Evolutionary conservation across 1,140 invertebrate genomes (phyloP).

Genomic region (Gyrodactylus bullatarudis): DNA sequence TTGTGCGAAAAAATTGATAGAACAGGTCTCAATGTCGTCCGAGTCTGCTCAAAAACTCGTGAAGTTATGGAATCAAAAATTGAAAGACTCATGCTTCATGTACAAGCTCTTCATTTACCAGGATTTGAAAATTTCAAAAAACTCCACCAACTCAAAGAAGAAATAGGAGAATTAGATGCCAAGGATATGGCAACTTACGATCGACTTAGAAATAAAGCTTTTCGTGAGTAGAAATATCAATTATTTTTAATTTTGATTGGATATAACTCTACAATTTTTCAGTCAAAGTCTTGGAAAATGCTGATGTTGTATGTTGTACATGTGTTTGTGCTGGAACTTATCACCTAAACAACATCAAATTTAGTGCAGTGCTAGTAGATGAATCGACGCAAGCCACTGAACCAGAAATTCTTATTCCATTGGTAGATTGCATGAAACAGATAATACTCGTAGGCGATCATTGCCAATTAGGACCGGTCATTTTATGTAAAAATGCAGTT

Average conservation of each 20-base stretch:
- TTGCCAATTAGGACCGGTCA: slow-evolving; percentile 82
- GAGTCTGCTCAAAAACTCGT: slow-evolving; percentile 58
- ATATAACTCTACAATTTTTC: slow-evolving; percentile 3
- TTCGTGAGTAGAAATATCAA: slow-evolving; percentile 31
- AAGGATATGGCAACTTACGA: slow-evolving; percentile 68
- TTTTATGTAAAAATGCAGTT: slow-evolving; percentile 97
- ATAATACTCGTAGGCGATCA: slow-evolving; percentile 88
- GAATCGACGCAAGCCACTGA: slow-evolving; percentile 80
- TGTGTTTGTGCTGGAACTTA: slow-evolving; percentile 92
- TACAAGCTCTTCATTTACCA: slow-evolving; percentile 64
- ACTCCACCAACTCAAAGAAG: slow-evolving; percentile 74
- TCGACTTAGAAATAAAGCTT: slow-evolving; percentile 53
- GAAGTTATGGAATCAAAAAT: slow-evolving; percentile 92
- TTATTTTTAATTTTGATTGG: slow-evolving; percentile 7
- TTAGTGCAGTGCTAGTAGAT: slow-evolving; percentile 84
- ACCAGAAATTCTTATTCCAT: slow-evolving; percentile 89
- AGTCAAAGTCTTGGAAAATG: slow-evolving; percentile 20
- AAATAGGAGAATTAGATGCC: slow-evolving; percentile 60
- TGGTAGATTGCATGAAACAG: slow-evolving; percentile 75
- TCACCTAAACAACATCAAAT: slow-evolving; percentile 51
- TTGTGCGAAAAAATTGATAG: slow-evolving; percentile 89
- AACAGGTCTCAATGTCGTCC: slow-evolving; percentile 67
- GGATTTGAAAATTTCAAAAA: slow-evolving; percentile 44
- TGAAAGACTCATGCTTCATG: slow-evolving; percentile 73
- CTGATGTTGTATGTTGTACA: slow-evolving; percentile 93